Evolutionary conservation across 2,797 vertebrate genomes (phyloP).

Genomic region (Cuniculus paca): DNA sequence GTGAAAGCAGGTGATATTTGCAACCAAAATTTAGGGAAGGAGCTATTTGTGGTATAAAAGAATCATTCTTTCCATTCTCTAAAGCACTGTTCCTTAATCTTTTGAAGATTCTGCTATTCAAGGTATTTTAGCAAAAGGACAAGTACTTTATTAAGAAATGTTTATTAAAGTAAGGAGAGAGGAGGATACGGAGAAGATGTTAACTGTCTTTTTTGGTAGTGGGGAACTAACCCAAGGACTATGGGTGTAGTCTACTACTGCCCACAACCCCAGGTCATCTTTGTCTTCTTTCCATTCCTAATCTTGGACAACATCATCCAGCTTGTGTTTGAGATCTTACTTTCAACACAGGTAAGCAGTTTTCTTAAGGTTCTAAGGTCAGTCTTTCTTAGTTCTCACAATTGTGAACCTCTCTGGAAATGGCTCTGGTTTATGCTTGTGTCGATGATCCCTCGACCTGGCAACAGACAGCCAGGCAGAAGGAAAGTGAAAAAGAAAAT

Average conservation of each 20-base stretch:
- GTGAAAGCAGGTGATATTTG: background rate
- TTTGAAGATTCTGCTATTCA: background rate
- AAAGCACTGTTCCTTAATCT: background rate
- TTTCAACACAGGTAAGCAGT: background rate
- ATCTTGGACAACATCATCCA: background rate
- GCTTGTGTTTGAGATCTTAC: background rate
- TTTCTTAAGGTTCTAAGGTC: background rate
- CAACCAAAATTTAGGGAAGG: background rate
- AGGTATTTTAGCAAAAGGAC: background rate
- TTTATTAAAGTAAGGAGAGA: background rate
- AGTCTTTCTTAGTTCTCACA: background rate
- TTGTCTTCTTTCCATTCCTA: background rate
- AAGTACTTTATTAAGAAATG: conserved; percentile 51
- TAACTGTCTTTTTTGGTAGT: background rate
- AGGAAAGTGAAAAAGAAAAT: background rate
- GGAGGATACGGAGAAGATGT: background rate
- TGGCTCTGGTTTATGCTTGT: background rate
- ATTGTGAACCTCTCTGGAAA: background rate
- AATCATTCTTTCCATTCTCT: background rate
- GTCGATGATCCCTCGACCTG: background rate
- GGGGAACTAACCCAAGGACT: background rate
- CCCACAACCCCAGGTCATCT: too few species aligned
- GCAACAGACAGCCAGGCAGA: background rate
- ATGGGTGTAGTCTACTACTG: too few species aligned
- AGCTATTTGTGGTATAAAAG: background rate